A percentile compares a stretch with the other conserved stretches of the same genome.
Evolutionary conservation across 2,888 invertebrate genomes (phyloP).

Genomic region (Pollenia griseotomentosa): DNA sequence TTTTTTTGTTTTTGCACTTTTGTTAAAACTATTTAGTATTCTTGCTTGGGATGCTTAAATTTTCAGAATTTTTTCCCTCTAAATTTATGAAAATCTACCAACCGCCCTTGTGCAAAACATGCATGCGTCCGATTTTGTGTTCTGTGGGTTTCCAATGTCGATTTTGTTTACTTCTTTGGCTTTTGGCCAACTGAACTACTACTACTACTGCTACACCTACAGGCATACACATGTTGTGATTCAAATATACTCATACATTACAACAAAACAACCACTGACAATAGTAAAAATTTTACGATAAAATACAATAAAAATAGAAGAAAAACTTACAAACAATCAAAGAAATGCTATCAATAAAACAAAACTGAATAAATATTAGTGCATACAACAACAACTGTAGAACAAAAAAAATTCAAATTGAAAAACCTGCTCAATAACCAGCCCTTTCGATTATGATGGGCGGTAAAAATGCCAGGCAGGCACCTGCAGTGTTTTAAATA

Average conservation of each 20-base stretch:
- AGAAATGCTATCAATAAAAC: constrained; percentile 44
- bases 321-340: constrained; percentile 9
- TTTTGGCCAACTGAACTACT: constrained; percentile 57
- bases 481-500: too few relatives aligned
- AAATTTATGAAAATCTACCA: constrained; percentile 45
- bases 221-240: background rate
- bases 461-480: constrained; percentile 3
- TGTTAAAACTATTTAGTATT: background rate
- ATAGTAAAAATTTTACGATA: constrained; percentile 20
- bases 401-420: background rate
- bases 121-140: constrained; percentile 27
- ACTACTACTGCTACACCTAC: background rate
- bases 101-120: constrained; percentile 59
- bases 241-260: background rate
- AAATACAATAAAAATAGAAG: constrained; percentile 18
- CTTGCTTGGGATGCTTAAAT: background rate
- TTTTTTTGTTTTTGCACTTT: background rate
- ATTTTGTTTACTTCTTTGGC: constrained; percentile 70
- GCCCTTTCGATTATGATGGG: constrained; percentile 4
- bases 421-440: constrained; percentile 8
- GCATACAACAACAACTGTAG: constrained; percentile 6
- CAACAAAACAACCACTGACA: constrained; percentile 56
- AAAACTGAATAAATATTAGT: constrained; percentile 25
- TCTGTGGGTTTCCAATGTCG: constrained; percentile 67
- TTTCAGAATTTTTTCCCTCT: constrained; percentile 26